These are phyloP conservation scores for Dioctria rufipes DNA, from an alignment of 2,888 invertebrate genomes.

Conservation along the genomic window DNA sequence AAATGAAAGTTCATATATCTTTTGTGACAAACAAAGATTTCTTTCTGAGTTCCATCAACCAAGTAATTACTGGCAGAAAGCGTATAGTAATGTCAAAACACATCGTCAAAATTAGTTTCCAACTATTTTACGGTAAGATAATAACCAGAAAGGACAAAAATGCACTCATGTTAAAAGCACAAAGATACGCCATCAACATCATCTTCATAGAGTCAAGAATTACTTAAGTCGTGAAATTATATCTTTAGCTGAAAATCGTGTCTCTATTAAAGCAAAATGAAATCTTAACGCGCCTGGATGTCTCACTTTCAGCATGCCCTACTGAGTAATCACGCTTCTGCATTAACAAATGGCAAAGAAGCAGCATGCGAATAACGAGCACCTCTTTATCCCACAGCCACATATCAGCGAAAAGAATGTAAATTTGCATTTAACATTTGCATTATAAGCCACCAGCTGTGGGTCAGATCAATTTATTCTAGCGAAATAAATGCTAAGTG, in stretches of 20 bases:
- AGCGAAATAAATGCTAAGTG: constrained; percentile 36
- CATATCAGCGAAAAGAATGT: constrained; percentile 43
- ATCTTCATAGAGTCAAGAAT: constrained; percentile 16
- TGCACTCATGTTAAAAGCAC: neutral
- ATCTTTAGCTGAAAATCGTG: constrained; percentile 52
- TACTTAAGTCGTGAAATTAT: constrained; percentile 30
- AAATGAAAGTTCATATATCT: too few relatives aligned
- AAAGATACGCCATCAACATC: neutral
- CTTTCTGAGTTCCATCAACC: too few relatives aligned
- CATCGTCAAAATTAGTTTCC: too few relatives aligned
- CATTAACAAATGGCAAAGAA: constrained; percentile 29
- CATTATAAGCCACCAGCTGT: constrained; percentile 52
- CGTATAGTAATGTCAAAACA: too few relatives aligned
- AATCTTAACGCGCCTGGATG: constrained; percentile 54
- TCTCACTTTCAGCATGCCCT: constrained; percentile 50
- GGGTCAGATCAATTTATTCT: constrained; percentile 54
- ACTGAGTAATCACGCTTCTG: constrained; percentile 47
- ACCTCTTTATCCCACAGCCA: constrained; percentile 26
- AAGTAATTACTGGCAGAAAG: too few relatives aligned
- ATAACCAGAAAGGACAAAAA: neutral
- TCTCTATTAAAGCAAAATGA: constrained; percentile 52
- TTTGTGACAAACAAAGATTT: too few relatives aligned
- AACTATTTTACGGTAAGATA: too few relatives aligned
- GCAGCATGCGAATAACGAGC: constrained; percentile 8
- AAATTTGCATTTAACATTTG: constrained; percentile 52